phyloP scores from a whole-genome alignment of 37 sponge, comb jelly and placozoan genomes.

The Hormiphora californensis region DNA sequence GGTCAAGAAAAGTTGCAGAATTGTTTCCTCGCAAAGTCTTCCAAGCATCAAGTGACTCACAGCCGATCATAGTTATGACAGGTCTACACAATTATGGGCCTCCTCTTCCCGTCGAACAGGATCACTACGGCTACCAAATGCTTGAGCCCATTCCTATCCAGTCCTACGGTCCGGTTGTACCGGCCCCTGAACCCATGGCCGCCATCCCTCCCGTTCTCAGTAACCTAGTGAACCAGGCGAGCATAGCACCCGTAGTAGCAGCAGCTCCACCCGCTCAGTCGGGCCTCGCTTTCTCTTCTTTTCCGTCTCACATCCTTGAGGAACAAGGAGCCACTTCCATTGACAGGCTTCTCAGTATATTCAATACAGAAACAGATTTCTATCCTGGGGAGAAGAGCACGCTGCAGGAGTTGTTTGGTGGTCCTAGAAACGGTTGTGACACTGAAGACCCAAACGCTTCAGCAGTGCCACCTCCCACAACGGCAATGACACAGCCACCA shows the following conservation, averaged over 20 bases:
- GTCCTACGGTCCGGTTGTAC: background rate
- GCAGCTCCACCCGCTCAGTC: background rate
- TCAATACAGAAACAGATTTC: background rate
- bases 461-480: too few relatives aligned
- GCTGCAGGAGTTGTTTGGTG: conserved; percentile 27
- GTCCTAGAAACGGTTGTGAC: background rate
- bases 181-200: background rate
- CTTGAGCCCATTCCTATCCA: background rate
- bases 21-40: too few relatives aligned
- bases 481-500: too few relatives aligned
- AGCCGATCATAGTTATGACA: too few relatives aligned
- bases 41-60: too few relatives aligned
- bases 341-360: background rate
- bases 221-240: background rate
- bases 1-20: too few relatives aligned
- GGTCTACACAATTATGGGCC: conserved; percentile 13
- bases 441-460: too few relatives aligned
- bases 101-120: background rate
- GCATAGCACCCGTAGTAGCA: background rate
- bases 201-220: background rate
- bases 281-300: conserved; percentile 18
- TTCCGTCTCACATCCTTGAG: background rate
- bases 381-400: background rate
- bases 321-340: background rate
- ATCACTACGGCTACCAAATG: background rate